phyloP scores from a whole-genome alignment of 1,140 invertebrate genomes.

The Zaprionus inermis region DNA sequence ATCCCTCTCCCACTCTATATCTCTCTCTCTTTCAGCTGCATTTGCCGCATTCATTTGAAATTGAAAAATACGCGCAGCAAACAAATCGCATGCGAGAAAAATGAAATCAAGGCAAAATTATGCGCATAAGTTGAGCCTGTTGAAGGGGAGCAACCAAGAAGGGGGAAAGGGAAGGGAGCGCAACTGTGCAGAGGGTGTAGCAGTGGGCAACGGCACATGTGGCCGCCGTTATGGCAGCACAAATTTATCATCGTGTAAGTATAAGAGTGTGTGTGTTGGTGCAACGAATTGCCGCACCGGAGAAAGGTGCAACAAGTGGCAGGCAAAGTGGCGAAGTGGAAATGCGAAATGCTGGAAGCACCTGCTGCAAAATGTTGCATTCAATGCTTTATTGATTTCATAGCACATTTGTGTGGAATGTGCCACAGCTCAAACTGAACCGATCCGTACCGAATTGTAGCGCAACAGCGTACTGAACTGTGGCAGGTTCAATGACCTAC shows the following conservation, averaged over 20 bases:
- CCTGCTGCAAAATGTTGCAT: constrained; percentile 52
- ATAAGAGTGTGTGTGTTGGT: constrained; percentile 28
- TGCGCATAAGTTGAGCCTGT: constrained; percentile 70
- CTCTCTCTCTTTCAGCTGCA: constrained; percentile 8
- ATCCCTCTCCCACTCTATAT: neutral
- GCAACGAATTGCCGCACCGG: constrained; percentile 68
- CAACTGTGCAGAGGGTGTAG: constrained; percentile 8
- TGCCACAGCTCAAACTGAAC: neutral
- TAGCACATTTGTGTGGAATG: constrained; percentile 72
- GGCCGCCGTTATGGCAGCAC: constrained; percentile 74
- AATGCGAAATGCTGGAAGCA: constrained; percentile 52
- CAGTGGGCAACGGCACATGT: constrained; percentile 61
- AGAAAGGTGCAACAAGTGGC: constrained; percentile 81
- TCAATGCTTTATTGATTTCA: constrained; percentile 78
- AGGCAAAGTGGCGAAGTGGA: constrained; percentile 67
- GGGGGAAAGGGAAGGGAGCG: neutral
- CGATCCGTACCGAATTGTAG: neutral
- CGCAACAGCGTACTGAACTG: neutral
- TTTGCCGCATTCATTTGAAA: constrained; percentile 59
- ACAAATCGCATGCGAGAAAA: constrained; percentile 78
- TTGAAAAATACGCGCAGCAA: constrained; percentile 68
- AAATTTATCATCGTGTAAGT: constrained; percentile 74
- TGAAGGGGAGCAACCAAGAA: neutral
- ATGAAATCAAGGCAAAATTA: constrained; percentile 82
- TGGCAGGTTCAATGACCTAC: constrained; percentile 27